phyloP scores from a whole-genome alignment of 2,888 invertebrate genomes.

The Latrodectus elegans region DNA sequence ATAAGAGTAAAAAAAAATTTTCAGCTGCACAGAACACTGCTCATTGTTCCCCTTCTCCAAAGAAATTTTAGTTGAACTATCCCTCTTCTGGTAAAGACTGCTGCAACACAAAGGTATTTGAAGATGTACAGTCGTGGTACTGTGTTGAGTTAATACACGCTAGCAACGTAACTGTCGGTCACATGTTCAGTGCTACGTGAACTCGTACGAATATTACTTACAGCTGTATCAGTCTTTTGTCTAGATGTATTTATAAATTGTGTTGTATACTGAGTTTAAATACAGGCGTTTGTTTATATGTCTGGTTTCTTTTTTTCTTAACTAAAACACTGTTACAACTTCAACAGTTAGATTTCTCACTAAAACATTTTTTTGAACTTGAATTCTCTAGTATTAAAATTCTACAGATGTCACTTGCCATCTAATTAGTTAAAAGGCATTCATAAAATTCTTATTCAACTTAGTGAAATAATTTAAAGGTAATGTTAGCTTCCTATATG shows the following conservation, averaged over 20 bases:
- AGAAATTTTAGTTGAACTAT: constrained; percentile 64
- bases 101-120: constrained; percentile 59
- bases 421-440: too few species aligned
- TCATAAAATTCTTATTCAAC: too few species aligned
- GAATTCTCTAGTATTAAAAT: too few species aligned
- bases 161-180: constrained; percentile 11
- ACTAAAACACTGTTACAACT: too few species aligned
- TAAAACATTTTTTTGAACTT: too few species aligned
- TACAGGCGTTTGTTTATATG: constrained; percentile 65
- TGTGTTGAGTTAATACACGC: background rate
- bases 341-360: too few species aligned
- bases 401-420: too few species aligned
- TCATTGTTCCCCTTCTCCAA: constrained; percentile 54
- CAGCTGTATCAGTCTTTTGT: constrained; percentile 69
- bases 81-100: constrained; percentile 46
- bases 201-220: constrained; percentile 51
- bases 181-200: constrained; percentile 52
- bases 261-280: constrained; percentile 68
- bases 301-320: constrained; percentile 14
- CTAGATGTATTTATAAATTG: constrained; percentile 70
- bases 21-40: constrained; percentile 62
- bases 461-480: too few species aligned
- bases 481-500: too few species aligned
- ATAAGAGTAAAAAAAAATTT: constrained; percentile 28
- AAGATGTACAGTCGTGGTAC: constrained; percentile 60